Conservation (phyloP, 2,888 invertebrate species). For the Drosophila ezoana region DNA sequence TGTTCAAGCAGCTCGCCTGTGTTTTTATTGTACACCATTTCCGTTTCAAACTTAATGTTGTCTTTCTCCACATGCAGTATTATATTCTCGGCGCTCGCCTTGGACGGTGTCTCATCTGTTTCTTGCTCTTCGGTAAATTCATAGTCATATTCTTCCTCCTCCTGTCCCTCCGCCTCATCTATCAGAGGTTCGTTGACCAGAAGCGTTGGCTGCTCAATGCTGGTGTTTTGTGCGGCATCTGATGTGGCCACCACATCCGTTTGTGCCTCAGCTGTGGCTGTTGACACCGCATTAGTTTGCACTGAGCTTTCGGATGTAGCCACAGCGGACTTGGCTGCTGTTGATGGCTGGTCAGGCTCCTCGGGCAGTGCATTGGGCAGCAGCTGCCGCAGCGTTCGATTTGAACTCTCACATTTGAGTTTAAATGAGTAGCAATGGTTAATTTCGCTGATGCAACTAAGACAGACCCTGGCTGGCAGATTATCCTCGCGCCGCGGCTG, state of each 20-base stretch:
- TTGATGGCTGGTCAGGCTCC: constrained; percentile 33
- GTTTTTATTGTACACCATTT: constrained; percentile 44
- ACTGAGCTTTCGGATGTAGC: constrained; percentile 37
- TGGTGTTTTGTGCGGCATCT: constrained; percentile 30
- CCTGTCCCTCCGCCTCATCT: constrained; percentile 26
- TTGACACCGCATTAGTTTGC: constrained; percentile 43
- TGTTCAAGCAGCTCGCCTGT: constrained; percentile 41
- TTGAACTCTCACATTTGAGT: constrained; percentile 84
- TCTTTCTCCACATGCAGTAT: constrained; percentile 50
- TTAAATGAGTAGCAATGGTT: constrained; percentile 84
- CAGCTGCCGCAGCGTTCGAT: constrained; percentile 81
- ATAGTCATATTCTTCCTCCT: constrained; percentile 52
- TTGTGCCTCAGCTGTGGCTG: constrained; percentile 49
- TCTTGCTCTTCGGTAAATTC: constrained; percentile 60
- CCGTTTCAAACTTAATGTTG: constrained; percentile 51
- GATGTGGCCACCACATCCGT: constrained; percentile 41
- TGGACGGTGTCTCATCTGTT: constrained; percentile 27
- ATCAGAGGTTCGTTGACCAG: background rate
- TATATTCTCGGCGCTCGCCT: constrained; percentile 41
- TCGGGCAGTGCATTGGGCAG: constrained; percentile 72
- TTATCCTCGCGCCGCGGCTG: constrained; percentile 82
- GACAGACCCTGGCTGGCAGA: constrained; percentile 83
- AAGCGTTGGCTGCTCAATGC: constrained; percentile 7
- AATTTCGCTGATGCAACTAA: constrained; percentile 83
- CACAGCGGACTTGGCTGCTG: constrained; percentile 14